Evolutionary conservation across 2,797 vertebrate genomes (phyloP), one percentile per base, ranked within the genome.

Genomic region (Balearica regulorum): DNA sequence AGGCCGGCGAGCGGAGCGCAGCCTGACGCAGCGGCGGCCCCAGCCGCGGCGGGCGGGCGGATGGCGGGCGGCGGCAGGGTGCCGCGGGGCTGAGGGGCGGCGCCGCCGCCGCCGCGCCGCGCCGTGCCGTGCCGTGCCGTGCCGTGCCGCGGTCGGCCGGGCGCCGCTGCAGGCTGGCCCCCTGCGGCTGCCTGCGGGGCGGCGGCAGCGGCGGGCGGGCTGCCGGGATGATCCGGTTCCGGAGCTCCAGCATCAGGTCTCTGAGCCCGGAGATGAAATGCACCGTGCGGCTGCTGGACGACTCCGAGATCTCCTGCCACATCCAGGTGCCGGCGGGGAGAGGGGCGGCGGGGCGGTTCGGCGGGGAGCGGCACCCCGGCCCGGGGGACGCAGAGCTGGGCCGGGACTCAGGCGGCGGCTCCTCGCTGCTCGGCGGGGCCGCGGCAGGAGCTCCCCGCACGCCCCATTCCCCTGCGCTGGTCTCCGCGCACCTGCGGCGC

Each of bases 151-250:
- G 60, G 55, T 71, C 87, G 87, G 77, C 82, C 78, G 84, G 76
- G 92, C 77, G 81, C 83, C 89, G 93, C 97, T 97, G 98, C 96
- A 98, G 98, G 98, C 98, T 98, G 84, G 95, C 98, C 83, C 96
- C 95, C 84, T 98, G 98, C 91, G 94, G 82, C 96, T 98, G 98
- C 96, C 94, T 97, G 96, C 95, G 94, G 96, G 83, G 97, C 92
- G 96, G 96, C 54, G 84, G 93, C 77, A 33, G 60, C 41, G 90
- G 93, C 95, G 60, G 97, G 94, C 93, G 98, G 98, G 98, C 97
- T 95, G 98, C 97, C 99, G 99, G 99, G 98, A 99, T 99, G 99
- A 99, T 99, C 98, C 99, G 99, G 97, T 99, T 99, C 97, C 98
- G 99, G 98, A 99, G 99, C 98, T 98, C 99, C 96, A 99, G 99